Percentiles rank a stretch among this genome's conserved stretches.
Conservation (phyloP, 2,113 vertebrate species). For the Rhinoderma darwinii region DNA sequence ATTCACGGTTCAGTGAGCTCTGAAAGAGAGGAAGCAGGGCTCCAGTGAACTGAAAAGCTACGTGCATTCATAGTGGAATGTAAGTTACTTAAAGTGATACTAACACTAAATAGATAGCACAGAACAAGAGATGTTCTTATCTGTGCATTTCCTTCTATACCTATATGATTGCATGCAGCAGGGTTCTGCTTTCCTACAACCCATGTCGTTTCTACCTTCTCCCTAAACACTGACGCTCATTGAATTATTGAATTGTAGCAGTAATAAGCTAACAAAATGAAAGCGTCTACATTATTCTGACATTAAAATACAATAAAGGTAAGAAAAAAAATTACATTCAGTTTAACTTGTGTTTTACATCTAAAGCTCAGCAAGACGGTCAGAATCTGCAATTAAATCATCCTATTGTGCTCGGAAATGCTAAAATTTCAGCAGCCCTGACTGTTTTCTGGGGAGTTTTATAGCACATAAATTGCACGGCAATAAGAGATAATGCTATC, state of each 20-base stretch:
- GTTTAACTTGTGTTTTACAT: neutral
- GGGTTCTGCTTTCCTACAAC: neutral
- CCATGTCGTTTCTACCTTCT: slow-evolving; percentile 3
- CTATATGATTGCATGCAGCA: neutral
- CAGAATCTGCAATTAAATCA: neutral
- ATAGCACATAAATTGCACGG: neutral
- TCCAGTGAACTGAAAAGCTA: slow-evolving; percentile 34
- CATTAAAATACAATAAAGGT: neutral
- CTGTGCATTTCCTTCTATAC: neutral
- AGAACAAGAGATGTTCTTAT: neutral
- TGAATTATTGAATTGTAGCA: slow-evolving; percentile 34
- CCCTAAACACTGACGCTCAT: neutral
- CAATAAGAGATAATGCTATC: neutral
- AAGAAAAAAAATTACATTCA: neutral
- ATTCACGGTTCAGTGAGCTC: slow-evolving; percentile 26
- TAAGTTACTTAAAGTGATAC: neutral
- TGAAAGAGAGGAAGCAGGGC: slow-evolving; percentile 44
- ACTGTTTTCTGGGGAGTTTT: neutral
- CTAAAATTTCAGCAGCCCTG: neutral
- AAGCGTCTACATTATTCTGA: neutral
- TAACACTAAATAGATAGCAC: neutral
- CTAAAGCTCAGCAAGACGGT: neutral
- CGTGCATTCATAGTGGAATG: slow-evolving; percentile 8
- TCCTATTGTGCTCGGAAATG: neutral
- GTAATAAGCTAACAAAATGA: neutral